Percentiles rank a stretch among this genome's conserved stretches.
phyloP scores from a whole-genome alignment of 2,888 invertebrate species.

The Drosophila antonietae region DNA sequence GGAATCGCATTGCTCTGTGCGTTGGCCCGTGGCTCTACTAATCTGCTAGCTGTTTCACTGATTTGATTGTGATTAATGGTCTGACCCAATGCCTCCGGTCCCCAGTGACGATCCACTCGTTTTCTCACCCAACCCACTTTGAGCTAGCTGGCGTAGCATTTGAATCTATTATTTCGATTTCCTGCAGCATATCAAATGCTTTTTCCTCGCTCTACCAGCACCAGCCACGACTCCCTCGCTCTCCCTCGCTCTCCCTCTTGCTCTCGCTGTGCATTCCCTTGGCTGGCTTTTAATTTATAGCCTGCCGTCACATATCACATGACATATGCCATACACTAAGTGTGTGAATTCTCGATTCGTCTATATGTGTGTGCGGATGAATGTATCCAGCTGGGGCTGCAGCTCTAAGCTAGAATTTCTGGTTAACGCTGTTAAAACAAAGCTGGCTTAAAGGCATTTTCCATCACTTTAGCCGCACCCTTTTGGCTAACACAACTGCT shows the following conservation, averaged over 20 bases:
- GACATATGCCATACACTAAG: constrained; percentile 42
- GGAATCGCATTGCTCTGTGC: constrained; percentile 5
- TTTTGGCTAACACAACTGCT: neutral
- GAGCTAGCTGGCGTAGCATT: constrained; percentile 30
- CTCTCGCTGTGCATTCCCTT: constrained; percentile 29
- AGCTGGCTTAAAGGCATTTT: constrained; percentile 51
- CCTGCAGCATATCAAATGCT: constrained; percentile 51
- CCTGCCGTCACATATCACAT: constrained; percentile 52
- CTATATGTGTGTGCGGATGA: neutral
- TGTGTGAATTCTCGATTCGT: constrained; percentile 5
- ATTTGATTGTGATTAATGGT: constrained; percentile 76
- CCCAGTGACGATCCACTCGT: constrained; percentile 9
- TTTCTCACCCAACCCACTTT: neutral
- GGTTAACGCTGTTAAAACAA: constrained; percentile 31
- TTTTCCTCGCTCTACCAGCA: constrained; percentile 17
- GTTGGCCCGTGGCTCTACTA: constrained; percentile 28
- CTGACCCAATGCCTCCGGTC: constrained; percentile 41
- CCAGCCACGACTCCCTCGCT: neutral
- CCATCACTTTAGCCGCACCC: constrained; percentile 26
- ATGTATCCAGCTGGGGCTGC: neutral
- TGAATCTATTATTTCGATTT: constrained; percentile 65
- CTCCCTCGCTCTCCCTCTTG: neutral
- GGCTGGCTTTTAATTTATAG: constrained; percentile 67
- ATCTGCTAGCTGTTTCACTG: constrained; percentile 62
- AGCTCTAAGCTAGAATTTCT: constrained; percentile 19